Evolutionary conservation across 2,797 vertebrate genomes (phyloP), one percentile per base, ranked within the genome.

Genomic region (Diglossa cyanea): DNA sequence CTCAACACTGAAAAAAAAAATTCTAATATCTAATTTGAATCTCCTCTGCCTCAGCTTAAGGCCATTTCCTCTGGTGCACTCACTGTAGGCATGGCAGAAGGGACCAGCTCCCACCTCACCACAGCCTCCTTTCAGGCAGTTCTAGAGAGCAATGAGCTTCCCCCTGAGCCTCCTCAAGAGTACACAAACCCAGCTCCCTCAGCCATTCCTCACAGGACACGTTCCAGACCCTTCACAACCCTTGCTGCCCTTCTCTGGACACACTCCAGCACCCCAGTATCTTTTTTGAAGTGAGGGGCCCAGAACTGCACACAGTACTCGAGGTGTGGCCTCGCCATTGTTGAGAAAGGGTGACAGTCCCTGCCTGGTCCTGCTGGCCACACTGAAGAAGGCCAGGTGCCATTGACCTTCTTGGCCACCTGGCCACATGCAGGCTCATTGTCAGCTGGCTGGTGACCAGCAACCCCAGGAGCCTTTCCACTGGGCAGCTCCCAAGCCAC

Each of bases 151-250:
- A 5, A 40, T 31, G 15, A 71, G 24, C 30, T 63, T 44, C 28
- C 10, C 10, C 17, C 17, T 9, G 24, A 70, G 28, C 28, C 57
- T 89, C 30, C 17, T 39, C 44, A 39, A 19, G 37, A 33, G 5
- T 10, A 31, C 26, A 65, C 30, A 71, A 89, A 71, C 30, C 4
- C 72, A 77, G 44, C 7, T 76, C 15, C 20, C 44, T 77, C 63
- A 58, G 50, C 17, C 2, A 1, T 35, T 57, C 51, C 30, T 45
- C 79, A 40, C 7, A 76, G 44, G 39, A 76, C 48, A 28, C 1
- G 1, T 33, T 40, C 14, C 39, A 89, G 17, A 51, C 10, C 20
- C 44, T 45, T 63, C 57, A 33, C 0, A 0, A 63, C 19, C n/a
- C n/a, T 51, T 6, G 3, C 0, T 40, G 50, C 42, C 25, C 35